phyloP scores from a whole-genome alignment of 64 coral and sea anemone genomes.

The Actinia equina region DNA sequence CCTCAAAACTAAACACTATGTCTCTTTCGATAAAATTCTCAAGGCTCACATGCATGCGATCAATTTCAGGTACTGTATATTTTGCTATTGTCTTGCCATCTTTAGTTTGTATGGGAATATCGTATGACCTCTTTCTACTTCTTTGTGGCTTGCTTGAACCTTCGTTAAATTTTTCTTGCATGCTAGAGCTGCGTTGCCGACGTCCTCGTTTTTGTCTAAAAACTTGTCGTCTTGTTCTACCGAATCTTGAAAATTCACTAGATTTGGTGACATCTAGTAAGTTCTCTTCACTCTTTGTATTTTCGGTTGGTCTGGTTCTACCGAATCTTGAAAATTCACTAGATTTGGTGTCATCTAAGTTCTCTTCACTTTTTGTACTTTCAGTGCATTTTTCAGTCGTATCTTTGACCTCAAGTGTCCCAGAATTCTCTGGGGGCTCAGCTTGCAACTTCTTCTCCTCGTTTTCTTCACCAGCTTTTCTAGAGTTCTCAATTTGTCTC shows the following conservation, averaged over 20 bases:
- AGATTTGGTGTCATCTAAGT: constrained; percentile 2
- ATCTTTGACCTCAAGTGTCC: constrained; percentile 5
- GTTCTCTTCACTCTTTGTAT: background rate
- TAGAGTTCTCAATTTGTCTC: background rate
- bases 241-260: constrained; percentile 1
- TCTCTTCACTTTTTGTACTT: background rate
- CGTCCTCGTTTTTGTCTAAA: background rate
- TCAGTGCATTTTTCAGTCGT: background rate
- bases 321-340: constrained; percentile 3
- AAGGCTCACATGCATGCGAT: constrained; percentile 21
- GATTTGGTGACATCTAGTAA: background rate
- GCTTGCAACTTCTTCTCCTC: background rate
- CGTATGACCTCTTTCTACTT: constrained; percentile 39
- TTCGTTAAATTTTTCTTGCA: background rate
- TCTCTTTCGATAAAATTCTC: constrained; percentile 45
- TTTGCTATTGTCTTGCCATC: constrained; percentile 25
- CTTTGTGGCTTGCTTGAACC: background rate
- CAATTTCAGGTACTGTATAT: constrained; percentile 23
- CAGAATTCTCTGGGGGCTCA: background rate
- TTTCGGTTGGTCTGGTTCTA: background rate
- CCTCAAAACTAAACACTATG: constrained; percentile 22
- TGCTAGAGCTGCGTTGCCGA: constrained; percentile 11
- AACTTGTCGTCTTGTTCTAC: constrained; percentile 3
- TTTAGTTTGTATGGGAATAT: constrained; percentile 36
- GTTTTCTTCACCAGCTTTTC: background rate